These are phyloP conservation scores for Phalacrocorax carbo DNA, from an alignment of 2,113 vertebrate genomes.

Conservation along the genomic window DNA sequence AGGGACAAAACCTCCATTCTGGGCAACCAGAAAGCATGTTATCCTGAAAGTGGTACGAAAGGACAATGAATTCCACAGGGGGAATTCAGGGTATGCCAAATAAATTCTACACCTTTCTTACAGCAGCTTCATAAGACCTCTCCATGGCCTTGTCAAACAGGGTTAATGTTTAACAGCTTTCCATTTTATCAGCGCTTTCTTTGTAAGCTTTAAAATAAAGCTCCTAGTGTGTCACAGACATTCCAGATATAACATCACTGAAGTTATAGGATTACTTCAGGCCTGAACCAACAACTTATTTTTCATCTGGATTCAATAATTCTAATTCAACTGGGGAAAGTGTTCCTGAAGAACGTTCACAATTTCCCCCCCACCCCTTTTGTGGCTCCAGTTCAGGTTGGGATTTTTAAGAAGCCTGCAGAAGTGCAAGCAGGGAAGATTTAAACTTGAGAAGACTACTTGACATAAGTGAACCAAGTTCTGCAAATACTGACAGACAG, in stretches of 20 bases:
- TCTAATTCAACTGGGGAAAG: background rate
- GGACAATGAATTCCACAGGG: constrained; percentile 24
- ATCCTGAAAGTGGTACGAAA: background rate
- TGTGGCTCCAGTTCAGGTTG: background rate
- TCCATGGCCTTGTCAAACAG: constrained; percentile 15
- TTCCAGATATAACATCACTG: background rate
- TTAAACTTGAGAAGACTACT: background rate
- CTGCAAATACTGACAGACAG: background rate
- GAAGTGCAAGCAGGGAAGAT: background rate
- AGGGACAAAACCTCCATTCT: background rate
- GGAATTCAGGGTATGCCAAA: background rate
- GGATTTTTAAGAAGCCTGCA: background rate
- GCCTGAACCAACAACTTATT: background rate
- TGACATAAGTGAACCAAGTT: background rate
- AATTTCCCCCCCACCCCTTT: background rate
- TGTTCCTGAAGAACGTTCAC: background rate
- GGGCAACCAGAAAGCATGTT: background rate
- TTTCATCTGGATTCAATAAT: background rate
- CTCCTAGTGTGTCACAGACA: background rate
- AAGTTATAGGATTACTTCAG: background rate
- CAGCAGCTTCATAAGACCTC: background rate
- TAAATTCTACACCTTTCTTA: background rate
- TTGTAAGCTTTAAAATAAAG: constrained; percentile 26
- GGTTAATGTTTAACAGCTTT: constrained; percentile 42
- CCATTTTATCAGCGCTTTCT: background rate